Evolutionary conservation across 2,888 invertebrate genomes (phyloP).

Genomic region (Auanema freiburgensis): DNA sequence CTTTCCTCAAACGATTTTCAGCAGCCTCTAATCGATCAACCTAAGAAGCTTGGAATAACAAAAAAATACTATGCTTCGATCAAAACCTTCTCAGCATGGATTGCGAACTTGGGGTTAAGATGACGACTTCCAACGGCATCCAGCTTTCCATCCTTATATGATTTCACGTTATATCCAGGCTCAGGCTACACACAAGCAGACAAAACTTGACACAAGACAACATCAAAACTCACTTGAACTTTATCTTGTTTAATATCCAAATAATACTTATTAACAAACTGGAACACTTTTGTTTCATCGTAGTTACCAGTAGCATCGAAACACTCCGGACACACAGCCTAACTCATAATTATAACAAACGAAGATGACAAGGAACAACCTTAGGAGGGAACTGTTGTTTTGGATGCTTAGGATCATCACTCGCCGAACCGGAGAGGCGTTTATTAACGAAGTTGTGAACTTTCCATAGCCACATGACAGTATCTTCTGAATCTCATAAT

Average conservation of each 20-base stretch:
- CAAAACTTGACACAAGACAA: conserved; percentile 2
- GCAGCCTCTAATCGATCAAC: conserved; percentile 57
- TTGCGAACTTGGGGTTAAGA: conserved; percentile 60
- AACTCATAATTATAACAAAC: background rate
- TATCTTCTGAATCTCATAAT: conserved; percentile 72
- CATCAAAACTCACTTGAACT: conserved; percentile 35
- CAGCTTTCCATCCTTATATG: conserved; percentile 60
- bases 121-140: conserved; percentile 49
- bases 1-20: conserved; percentile 39
- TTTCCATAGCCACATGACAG: conserved; percentile 87
- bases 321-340: conserved; percentile 49
- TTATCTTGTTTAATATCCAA: conserved; percentile 54
- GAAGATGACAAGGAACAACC: no score
- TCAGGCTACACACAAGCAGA: conserved; percentile 38
- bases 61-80: conserved; percentile 4
- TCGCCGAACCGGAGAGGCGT: conserved; percentile 78
- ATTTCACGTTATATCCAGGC: conserved; percentile 57
- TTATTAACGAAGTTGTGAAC: conserved; percentile 90
- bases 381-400: conserved; percentile 71
- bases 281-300: conserved; percentile 50
- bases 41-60: no score
- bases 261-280: conserved; percentile 58
- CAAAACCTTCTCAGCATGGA: conserved; percentile 48
- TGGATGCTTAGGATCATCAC: conserved; percentile 86
- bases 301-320: conserved; percentile 39